phyloP scores from a whole-genome alignment of 2,888 invertebrate species.

The Nephrotoma flavescens region DNA sequence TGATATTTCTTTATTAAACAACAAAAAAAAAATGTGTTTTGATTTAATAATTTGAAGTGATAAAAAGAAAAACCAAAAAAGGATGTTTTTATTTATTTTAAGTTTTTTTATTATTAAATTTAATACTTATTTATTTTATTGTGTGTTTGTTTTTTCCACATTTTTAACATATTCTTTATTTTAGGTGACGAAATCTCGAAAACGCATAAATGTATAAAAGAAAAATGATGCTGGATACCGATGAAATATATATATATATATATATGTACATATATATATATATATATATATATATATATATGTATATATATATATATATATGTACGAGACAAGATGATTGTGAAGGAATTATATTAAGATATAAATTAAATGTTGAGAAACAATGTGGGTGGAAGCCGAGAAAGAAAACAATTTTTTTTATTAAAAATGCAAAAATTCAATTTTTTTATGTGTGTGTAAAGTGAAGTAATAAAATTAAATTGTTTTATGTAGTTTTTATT shows the following conservation, averaged over 20 bases:
- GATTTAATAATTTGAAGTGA: not conserved
- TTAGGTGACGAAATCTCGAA: not conserved
- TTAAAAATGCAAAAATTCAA: not conserved
- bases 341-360: not conserved
- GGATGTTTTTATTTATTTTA: not conserved
- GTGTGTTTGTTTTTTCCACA: not conserved
- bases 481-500: conserved; percentile 2
- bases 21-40: not conserved
- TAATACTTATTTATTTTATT: not conserved
- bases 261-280: too few relatives aligned
- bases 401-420: not conserved
- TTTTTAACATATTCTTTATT: conserved; percentile 1
- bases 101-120: not conserved
- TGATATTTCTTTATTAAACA: not conserved
- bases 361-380: not conserved
- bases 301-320: too few relatives aligned
- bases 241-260: not conserved
- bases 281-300: too few relatives aligned
- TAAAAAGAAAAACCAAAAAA: not conserved
- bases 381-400: not conserved
- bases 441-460: not conserved
- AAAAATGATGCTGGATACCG: not conserved
- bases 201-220: not conserved
- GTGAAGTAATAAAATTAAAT: conserved; percentile 2
- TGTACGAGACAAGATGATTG: not conserved